phyloP scores from a whole-genome alignment of 2,888 invertebrate species.

The Acanthococcus lagerstroemiae region DNA sequence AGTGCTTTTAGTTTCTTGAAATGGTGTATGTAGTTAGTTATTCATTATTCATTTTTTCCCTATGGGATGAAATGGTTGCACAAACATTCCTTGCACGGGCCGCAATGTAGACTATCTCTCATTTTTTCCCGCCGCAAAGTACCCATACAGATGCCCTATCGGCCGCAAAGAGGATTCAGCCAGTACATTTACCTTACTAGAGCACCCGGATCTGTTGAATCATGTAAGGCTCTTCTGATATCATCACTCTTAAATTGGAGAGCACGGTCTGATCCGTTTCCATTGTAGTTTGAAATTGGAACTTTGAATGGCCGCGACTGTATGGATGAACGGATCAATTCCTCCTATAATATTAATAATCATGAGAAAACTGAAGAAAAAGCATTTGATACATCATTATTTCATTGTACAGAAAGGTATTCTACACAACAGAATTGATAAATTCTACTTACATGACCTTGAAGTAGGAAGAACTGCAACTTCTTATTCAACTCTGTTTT shows the following conservation, averaged over 20 bases:
- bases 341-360: slow-evolving; percentile 62
- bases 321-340: slow-evolving; percentile 68
- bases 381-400: neutral
- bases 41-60: too few species aligned
- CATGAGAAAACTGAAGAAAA: neutral
- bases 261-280: slow-evolving; percentile 58
- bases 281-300: slow-evolving; percentile 81
- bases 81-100: too few species aligned
- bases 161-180: too few species aligned
- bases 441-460: slow-evolving; percentile 20
- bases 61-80: too few species aligned
- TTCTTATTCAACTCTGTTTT: slow-evolving; percentile 19
- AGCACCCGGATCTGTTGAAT: slow-evolving; percentile 85
- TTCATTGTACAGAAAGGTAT: too few species aligned
- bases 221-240: slow-evolving; percentile 64
- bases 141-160: too few species aligned
- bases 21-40: too few species aligned
- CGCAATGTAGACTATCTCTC: too few species aligned
- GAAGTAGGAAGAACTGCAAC: slow-evolving; percentile 13
- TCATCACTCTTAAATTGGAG: slow-evolving; percentile 63
- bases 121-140: too few species aligned
- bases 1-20: too few species aligned
- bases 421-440: too few species aligned
- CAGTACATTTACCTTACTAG: slow-evolving; percentile 83
- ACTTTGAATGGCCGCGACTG: slow-evolving; percentile 81